Base-by-base conservation (phyloP, 2,797 vertebrate species). In the Lateolabrax maculatus region DNA sequence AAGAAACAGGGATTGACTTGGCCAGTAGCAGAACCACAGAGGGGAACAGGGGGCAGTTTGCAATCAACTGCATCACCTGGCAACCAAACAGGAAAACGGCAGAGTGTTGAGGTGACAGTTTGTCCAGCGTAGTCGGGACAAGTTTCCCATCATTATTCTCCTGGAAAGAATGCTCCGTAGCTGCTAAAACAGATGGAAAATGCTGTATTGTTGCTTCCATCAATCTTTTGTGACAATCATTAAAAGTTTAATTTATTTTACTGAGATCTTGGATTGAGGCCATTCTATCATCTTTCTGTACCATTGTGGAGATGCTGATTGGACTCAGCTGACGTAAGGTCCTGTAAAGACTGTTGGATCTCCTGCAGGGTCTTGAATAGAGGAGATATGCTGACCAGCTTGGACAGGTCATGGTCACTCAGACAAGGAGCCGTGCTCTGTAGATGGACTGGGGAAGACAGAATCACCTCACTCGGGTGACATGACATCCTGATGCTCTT, bases 31-130 rank as follows among this genome's bases (percentile, higher is more conserved):
- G 93, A 37, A 95, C 88, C 46, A 95, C 84, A 0, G 92, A 87
- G 34, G 95, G 95, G 65, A 95, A 95, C 39, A 71, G 74, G 34
- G 90, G 87, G 60, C 83, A 76, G 72, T 69, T 88, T 75, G 89
- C 90, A 27, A 97, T 92, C 76, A 96, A 79, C 67, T 88, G 89
- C 75, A 95, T 79, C 71, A 97, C 90, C 31, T 94, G 92, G 79
- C 96, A 96, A 66, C 96, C 97, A 76, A 97, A 96, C 31, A 95
- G 85, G 87, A 96, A 97, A 68, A 96, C 71, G 1, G 95, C 90
- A 1, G 94, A 94, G 85, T 95, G 93, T 16, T 92, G 93, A 36
- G 96, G 94, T 6, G 96, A 95, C 58, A 97, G 95, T 75, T 74
- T 93, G 82, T 95, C 93, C 70, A 96, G 79, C 13, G 96, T 79